Conservation (phyloP, 2,888 invertebrate species). For the Ochropleura leucogaster region DNA sequence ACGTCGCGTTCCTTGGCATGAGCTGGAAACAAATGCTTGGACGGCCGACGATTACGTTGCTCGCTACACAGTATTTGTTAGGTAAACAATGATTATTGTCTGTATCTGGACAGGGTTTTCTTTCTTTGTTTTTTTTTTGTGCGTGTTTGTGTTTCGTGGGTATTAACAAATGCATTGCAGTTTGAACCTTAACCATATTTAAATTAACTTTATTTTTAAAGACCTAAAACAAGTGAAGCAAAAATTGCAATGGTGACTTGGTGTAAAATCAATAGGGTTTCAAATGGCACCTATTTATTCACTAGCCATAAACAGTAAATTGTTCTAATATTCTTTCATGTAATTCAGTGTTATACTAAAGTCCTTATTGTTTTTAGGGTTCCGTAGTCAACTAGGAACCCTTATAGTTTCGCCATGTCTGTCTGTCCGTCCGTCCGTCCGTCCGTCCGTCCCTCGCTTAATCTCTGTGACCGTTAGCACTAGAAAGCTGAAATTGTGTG, state of each 20-base stretch:
- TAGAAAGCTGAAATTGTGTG: too few species aligned
- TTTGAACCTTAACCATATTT: not conserved
- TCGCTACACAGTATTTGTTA: slow-evolving; percentile 95
- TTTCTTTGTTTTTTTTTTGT: slow-evolving; percentile 20
- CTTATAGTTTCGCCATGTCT: too few species aligned
- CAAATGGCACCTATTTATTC: slow-evolving; percentile 3
- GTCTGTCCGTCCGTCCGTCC: too few species aligned
- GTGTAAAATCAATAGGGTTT: not conserved
- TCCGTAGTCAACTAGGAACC: too few species aligned
- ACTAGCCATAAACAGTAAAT: not conserved
- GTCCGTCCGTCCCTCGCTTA: too few species aligned
- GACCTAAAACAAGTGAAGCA: not conserved
- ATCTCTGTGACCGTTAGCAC: too few species aligned
- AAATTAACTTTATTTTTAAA: not conserved
- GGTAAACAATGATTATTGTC: slow-evolving; percentile 90
- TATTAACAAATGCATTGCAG: not conserved
- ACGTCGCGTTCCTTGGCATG: slow-evolving; percentile 98
- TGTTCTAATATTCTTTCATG: not conserved
- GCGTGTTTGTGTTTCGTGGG: slow-evolving; percentile 30
- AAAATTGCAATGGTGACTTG: not conserved
- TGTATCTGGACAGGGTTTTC: slow-evolving; percentile 24
- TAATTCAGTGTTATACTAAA: not conserved
- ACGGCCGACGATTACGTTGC: slow-evolving; percentile 97
- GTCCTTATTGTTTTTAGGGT: slow-evolving; percentile 2
- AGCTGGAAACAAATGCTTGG: slow-evolving; percentile 99